Percentiles rank a stretch among this genome's conserved stretches.
These are phyloP conservation scores for Xiphophorus hellerii DNA, from an alignment of 2,113 vertebrate species.

Conservation along the genomic window DNA sequence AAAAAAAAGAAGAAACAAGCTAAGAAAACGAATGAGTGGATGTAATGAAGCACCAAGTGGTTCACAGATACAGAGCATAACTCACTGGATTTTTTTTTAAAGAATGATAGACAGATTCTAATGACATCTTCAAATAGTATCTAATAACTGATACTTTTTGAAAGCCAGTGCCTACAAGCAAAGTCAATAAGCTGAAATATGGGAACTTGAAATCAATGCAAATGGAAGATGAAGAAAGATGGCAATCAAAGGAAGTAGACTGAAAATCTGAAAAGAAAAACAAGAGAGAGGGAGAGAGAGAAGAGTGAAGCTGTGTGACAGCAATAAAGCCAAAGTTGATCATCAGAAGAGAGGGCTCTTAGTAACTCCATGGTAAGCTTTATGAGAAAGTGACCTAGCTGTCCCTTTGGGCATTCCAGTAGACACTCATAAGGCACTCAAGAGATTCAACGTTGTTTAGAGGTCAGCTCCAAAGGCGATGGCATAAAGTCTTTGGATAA, in stretches of 20 bases:
- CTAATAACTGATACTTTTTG: conserved; percentile 6
- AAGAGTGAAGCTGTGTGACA: background rate
- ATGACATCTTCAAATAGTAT: conserved; percentile 38
- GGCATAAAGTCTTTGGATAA: conserved; percentile 18
- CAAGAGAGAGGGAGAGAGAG: conserved; percentile 5
- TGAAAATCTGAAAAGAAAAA: conserved; percentile 1
- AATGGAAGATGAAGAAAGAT: conserved; percentile 19
- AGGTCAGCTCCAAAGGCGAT: conserved; percentile 59
- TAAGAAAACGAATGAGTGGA: conserved; percentile 27
- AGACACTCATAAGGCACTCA: background rate
- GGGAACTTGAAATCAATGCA: conserved; percentile 35
- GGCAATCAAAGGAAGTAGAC: background rate
- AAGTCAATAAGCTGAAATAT: conserved; percentile 15
- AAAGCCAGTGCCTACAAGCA: conserved; percentile 9
- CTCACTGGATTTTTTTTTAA: background rate
- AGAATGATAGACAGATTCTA: conserved; percentile 27
- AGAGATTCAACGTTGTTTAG: conserved; percentile 42
- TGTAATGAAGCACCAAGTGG: conserved; percentile 13
- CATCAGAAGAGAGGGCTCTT: conserved; percentile 29
- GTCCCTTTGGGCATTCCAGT: conserved; percentile 16
- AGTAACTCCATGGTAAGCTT: conserved; percentile 39
- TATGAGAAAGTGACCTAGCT: conserved; percentile 37
- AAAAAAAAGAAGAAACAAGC: conserved; percentile 9
- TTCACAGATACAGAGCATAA: conserved; percentile 13
- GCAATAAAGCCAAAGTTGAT: conserved; percentile 31